Conservation (phyloP, 2,113 vertebrate genomes). For the Rhabdornis inornatus region DNA sequence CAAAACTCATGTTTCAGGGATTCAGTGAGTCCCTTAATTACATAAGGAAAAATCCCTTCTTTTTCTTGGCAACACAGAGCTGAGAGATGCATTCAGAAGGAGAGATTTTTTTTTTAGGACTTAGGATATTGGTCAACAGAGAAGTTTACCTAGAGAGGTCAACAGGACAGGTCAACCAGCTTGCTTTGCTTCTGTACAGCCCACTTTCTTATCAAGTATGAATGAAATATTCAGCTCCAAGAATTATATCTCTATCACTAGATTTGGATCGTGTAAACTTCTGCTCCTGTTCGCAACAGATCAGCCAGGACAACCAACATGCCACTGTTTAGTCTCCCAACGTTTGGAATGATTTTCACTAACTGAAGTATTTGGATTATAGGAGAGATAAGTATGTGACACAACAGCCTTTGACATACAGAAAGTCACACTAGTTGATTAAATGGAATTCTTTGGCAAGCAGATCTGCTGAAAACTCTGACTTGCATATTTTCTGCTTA, state of each 20-base stretch:
- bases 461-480: neutral
- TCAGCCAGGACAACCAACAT: neutral
- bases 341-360: neutral
- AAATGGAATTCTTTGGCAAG: neutral
- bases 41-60: neutral
- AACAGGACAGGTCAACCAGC: neutral
- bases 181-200: neutral
- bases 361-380: neutral
- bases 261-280: neutral
- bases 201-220: neutral
- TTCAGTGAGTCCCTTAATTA: neutral
- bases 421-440: neutral
- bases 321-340: neutral
- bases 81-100: neutral
- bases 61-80: neutral
- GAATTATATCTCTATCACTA: neutral
- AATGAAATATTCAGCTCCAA: neutral
- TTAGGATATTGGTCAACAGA: neutral
- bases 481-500: neutral
- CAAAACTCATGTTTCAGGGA: neutral
- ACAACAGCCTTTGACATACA: neutral
- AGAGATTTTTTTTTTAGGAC: neutral
- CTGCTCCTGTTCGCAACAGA: neutral
- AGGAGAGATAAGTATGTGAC: neutral
- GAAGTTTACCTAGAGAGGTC: neutral